Conservation (phyloP, 2,113 vertebrate genomes). For the Furnarius figulus region DNA sequence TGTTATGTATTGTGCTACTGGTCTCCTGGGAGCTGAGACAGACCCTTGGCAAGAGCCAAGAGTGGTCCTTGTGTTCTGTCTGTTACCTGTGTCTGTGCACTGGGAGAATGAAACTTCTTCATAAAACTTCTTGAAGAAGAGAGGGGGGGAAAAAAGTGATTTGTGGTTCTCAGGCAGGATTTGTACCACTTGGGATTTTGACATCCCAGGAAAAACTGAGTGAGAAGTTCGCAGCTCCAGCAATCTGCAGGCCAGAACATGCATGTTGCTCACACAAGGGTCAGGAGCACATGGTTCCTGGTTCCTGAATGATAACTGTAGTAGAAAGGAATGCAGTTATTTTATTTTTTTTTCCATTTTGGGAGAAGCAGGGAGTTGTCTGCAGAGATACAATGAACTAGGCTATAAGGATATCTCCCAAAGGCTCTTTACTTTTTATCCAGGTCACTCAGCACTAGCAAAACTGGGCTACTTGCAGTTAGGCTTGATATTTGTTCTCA, state of each 20-base stretch:
- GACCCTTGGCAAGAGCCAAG: fast-evolving
- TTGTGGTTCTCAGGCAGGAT: background rate
- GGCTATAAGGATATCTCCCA: background rate
- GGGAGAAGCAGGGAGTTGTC: background rate
- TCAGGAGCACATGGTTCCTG: background rate
- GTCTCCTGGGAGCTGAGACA: background rate
- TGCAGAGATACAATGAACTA: background rate
- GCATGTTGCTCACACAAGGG: background rate
- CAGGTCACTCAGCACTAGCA: background rate
- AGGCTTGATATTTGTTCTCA: background rate
- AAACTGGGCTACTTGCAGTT: background rate
- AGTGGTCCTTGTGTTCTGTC: background rate
- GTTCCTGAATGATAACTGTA: background rate
- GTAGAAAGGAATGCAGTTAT: background rate
- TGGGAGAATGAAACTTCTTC: background rate
- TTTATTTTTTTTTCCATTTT: background rate
- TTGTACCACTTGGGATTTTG: background rate
- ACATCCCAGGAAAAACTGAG: background rate
- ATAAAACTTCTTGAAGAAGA: background rate
- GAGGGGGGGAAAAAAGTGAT: background rate
- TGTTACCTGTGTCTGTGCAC: background rate
- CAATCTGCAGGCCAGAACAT: background rate
- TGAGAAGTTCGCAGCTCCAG: background rate
- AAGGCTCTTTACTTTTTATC: background rate
- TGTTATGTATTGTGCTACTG: background rate